phyloP scores from a whole-genome alignment of 2,113 vertebrate genomes.

The Ibidorhyncha struthersii region DNA sequence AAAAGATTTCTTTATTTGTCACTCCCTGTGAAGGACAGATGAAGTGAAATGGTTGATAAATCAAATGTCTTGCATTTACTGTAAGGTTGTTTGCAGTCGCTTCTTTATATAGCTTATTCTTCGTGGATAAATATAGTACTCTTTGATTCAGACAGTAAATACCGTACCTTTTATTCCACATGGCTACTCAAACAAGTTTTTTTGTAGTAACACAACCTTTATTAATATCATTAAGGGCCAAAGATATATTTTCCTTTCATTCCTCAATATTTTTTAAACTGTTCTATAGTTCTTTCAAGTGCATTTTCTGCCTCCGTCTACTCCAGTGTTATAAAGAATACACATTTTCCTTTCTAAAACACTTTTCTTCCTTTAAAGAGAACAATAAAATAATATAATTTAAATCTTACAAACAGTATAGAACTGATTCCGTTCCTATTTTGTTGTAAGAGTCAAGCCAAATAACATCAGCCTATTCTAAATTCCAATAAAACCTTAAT shows the following conservation, averaged over 20 bases:
- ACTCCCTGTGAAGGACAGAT: neutral
- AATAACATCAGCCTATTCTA: neutral
- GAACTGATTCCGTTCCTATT: neutral
- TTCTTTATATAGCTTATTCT: neutral
- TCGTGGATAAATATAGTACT: neutral
- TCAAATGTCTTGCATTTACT: neutral
- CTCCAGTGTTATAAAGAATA: neutral
- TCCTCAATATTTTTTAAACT: neutral
- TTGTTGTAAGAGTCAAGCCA: neutral
- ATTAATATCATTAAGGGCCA: neutral
- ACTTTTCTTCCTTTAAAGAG: neutral
- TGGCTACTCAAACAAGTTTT: neutral
- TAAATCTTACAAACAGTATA: neutral
- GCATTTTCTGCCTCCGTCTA: neutral
- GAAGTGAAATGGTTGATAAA: neutral
- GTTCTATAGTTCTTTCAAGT: neutral
- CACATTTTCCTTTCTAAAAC: neutral
- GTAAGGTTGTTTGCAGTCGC: neutral
- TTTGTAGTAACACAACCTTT: neutral
- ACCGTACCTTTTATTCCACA: neutral
- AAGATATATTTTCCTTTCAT: neutral
- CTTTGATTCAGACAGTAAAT: neutral
- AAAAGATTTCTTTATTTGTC: neutral
- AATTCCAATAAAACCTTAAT: constrained; percentile 10
- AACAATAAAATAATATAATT: neutral